Conservation (phyloP, 92 coral and sea anemone species). For the Meandrina meandrites region DNA sequence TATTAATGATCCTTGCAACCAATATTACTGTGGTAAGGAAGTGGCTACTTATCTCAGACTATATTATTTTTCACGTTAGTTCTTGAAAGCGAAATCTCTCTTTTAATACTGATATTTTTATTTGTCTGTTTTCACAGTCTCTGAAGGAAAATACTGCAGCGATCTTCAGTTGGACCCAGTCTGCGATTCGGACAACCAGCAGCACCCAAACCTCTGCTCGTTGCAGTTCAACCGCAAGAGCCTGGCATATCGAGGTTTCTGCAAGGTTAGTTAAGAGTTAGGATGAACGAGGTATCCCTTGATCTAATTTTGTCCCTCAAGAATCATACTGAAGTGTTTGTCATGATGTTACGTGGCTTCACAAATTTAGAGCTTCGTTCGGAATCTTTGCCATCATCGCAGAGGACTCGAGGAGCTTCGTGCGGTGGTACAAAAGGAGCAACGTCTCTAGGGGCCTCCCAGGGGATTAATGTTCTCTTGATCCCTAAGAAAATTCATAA, state of each 20-base stretch:
- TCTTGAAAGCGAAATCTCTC: neutral
- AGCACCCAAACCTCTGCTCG: slow-evolving; percentile 89
- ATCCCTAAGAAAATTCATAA: too few relatives aligned
- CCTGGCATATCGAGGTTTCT: slow-evolving; percentile 88
- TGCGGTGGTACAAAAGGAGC: too few relatives aligned
- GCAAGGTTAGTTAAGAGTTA: slow-evolving; percentile 65
- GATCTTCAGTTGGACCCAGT: slow-evolving; percentile 77
- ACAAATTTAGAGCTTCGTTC: neutral
- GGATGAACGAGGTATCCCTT: too few relatives aligned
- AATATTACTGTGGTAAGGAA: slow-evolving; percentile 87
- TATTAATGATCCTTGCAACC: slow-evolving; percentile 68
- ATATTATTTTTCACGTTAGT: neutral
- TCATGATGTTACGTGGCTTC: too few relatives aligned
- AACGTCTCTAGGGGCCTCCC: too few relatives aligned
- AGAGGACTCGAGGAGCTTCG: neutral
- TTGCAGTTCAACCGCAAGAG: slow-evolving; percentile 71
- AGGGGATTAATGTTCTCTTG: too few relatives aligned
- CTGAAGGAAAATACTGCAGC: slow-evolving; percentile 72
- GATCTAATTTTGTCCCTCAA: too few relatives aligned
- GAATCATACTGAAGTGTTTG: too few relatives aligned
- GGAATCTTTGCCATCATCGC: neutral
- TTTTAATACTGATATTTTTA: neutral
- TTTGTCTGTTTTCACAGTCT: slow-evolving; percentile 46
- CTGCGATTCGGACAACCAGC: slow-evolving; percentile 85
- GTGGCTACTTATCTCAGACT: too few relatives aligned